Evolutionary conservation across 2,113 vertebrate genomes (phyloP), one percentile per base, ranked within the genome.

Genomic region (Pogona vitticeps): DNA sequence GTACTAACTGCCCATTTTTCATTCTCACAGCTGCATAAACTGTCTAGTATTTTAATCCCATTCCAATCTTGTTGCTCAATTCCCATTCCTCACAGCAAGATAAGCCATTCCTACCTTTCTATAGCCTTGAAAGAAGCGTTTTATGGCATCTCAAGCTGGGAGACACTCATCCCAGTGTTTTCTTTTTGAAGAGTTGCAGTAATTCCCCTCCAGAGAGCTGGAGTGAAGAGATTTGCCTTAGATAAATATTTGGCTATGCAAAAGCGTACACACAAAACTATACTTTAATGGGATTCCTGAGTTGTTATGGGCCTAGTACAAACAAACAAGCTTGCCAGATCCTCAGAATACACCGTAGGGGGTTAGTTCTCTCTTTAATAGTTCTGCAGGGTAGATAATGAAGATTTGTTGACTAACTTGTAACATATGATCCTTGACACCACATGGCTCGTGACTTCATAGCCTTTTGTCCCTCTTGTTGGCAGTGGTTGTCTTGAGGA

Each of bases 11-110:
- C 83, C 72, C 56, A 76, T 73, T 91, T 84, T 85, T 80, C 79
- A 90, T 83, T 83, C 73, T 86, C 20, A 91, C 87, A 85, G 87
- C 91, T 92, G 77, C 82, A 79, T 76, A 93, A 89, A 86, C 85
- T 76, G 36, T 80, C 52, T n/a, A 85, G 8, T 21, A 68, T 92
- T 93, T 95, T 95, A 86, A 95, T 94, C 92, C 88, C 86, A 71
- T 88, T 94, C 91, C 93, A 93, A 65, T 67, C 38, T 40, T 83
- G 21, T 88, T 93, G 84, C 65, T 88, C 90, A 89, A 82, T 94
- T 83, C 65, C 42, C 82, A 81, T 67, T 83, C 68, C 84, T 86
- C 52, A 90, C 91, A 88, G 80, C 89, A 84, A 73, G 84, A 75
- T 86, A 93, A 15, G 83, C 86, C 90, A 76, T 63, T 88, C 90